Percentiles rank a stretch among this genome's conserved stretches.
phyloP scores from a whole-genome alignment of 2,113 vertebrate genomes.

The Microtus oregoni region DNA sequence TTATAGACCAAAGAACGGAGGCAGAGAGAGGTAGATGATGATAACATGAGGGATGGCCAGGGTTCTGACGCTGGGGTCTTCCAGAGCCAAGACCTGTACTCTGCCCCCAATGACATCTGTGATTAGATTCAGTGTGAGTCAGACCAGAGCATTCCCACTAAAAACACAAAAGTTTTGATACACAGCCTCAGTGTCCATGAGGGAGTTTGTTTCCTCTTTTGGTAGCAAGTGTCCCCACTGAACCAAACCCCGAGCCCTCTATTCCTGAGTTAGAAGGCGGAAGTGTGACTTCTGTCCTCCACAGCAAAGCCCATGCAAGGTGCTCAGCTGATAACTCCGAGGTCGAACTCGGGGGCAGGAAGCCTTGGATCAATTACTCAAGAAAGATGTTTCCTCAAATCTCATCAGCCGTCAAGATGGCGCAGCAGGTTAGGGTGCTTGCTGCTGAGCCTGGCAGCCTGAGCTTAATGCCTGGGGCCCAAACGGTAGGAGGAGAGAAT shows the following conservation, averaged over 20 bases:
- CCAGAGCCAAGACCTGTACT: not conserved
- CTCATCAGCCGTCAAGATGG: conserved; percentile 40
- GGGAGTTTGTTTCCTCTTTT: not conserved
- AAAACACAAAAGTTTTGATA: not conserved
- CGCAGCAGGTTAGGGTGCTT: not conserved
- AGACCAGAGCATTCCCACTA: not conserved
- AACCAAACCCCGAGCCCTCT: not conserved
- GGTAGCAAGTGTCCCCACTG: not conserved
- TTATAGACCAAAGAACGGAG: not conserved
- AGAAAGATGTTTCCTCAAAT: conserved; percentile 85
- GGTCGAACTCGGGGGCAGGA: conserved; percentile 83
- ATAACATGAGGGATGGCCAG: not conserved
- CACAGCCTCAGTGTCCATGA: not conserved
- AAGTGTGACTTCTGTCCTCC: conserved; percentile 73
- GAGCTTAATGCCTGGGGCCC: not conserved
- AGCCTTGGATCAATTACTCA: conserved; percentile 89
- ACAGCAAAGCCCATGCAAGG: conserved; percentile 79
- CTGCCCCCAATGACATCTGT: not conserved
- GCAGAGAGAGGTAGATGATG: not conserved
- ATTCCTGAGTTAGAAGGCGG: not conserved
- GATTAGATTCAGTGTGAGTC: not conserved
- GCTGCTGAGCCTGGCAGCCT: not conserved
- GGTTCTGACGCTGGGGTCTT: not conserved
- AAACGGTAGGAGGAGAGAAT: not conserved
- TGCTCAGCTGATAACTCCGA: conserved; percentile 84